Evolutionary conservation across 1,140 invertebrate genomes (phyloP).

Genomic region (Drosophila pallidifrons): DNA sequence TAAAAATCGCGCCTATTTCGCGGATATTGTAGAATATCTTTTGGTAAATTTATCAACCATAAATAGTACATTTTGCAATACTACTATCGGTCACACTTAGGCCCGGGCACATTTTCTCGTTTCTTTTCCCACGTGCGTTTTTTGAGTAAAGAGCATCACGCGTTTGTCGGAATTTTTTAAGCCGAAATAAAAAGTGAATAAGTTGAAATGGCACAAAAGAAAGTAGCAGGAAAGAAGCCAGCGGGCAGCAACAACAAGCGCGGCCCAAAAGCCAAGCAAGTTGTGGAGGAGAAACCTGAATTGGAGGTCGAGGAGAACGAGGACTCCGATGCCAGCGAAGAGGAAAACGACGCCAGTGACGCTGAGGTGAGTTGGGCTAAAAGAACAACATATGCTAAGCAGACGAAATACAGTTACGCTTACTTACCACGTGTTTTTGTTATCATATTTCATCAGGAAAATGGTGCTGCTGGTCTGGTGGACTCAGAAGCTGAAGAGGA

Average conservation of each 20-base stretch:
- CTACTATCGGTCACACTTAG: too few relatives aligned
- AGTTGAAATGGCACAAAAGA: slow-evolving; percentile 63
- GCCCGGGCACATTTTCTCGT: slow-evolving; percentile 12
- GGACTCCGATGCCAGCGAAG: slow-evolving; percentile 57
- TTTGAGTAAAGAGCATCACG: slow-evolving; percentile 30
- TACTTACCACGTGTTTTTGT: slow-evolving; percentile 7
- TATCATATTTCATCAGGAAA: slow-evolving; percentile 23
- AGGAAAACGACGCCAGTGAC: slow-evolving; percentile 50
- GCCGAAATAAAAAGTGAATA: not conserved
- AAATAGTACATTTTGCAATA: not conserved
- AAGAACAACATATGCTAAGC: not conserved
- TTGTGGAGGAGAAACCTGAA: slow-evolving; percentile 50
- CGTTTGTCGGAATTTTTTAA: slow-evolving; percentile 12
- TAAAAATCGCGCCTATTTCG: too few relatives aligned
- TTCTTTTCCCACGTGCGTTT: slow-evolving; percentile 62
- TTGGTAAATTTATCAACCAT: not conserved
- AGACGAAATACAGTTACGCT: not conserved
- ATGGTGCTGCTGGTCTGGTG: slow-evolving; percentile 15
- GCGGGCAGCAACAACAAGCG: slow-evolving; percentile 43
- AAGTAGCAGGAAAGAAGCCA: slow-evolving; percentile 49
- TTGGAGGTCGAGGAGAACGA: slow-evolving; percentile 49
- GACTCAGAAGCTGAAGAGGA: slow-evolving; percentile 56
- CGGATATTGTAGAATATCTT: not conserved
- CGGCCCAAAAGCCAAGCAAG: slow-evolving; percentile 37
- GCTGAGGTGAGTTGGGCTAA: slow-evolving; percentile 47